Evolutionary conservation across 2,888 invertebrate genomes (phyloP), one percentile per base, ranked within the genome.

Genomic region (Dolomedes plantarius): DNA sequence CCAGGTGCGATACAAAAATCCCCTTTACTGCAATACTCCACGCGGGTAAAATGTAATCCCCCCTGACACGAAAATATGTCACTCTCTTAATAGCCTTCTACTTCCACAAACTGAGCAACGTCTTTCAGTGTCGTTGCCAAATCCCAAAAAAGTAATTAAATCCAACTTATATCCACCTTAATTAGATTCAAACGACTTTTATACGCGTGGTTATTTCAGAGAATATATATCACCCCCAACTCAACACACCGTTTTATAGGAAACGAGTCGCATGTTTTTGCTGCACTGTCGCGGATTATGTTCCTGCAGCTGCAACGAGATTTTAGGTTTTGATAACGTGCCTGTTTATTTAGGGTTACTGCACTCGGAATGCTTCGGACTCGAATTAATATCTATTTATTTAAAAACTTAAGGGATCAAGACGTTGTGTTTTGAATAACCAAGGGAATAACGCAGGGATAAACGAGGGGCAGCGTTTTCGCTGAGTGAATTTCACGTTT

Each of bases 181-280:
- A 82, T 82, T 82, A 82, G 82, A 82, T 82, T 82, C 75, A 71
- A 82, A 82, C 32, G 75, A 82, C 75, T 76, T 76, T 69, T 75
- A 82, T 75, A 68, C n/a, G 73, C 65, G 32, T 29, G 41, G 62
- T 72, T 73, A 73, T 68, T 74, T 23, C 23, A 5, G 19, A 23
- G 56, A 23, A 56, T 23, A 56, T 56, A 23, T 56, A 56, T 56
- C 23, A 56, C 56, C 56, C 56, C 56, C 67, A 50, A 50, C n/a
- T 65, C 16, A 65, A 56, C 56, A n/a, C n/a, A n/a, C 6, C 41
- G 13, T 46, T 46, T 46, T 16, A 23, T 23, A 23, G 23, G 19
- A 5, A 56, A 56, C 3, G 56, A 23, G 56, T 3, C 23, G 23
- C 6, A 16, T 23, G 23, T 56, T 56, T 56, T 56, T 46, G 41